Conservation (phyloP, 2,888 invertebrate species). For the Micoletzkya japonica region DNA sequence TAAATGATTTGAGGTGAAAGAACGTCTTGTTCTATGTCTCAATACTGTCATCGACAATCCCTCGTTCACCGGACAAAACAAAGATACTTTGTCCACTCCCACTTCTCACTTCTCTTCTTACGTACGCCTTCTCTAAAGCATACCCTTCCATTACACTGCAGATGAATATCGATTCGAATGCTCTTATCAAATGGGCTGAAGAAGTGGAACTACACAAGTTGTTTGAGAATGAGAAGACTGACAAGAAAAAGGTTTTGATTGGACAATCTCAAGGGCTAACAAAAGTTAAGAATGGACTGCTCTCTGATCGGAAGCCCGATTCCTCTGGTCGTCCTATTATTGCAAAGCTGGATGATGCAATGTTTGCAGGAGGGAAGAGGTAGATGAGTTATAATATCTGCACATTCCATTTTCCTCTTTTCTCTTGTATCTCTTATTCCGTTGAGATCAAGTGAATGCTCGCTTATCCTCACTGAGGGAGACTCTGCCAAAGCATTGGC, state of each 20-base stretch:
- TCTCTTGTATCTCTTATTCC: slow-evolving; percentile 46
- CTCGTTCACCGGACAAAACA: slow-evolving; percentile 68
- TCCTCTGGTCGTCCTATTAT: slow-evolving; percentile 69
- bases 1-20: slow-evolving; percentile 72
- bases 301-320: not conserved
- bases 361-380: slow-evolving; percentile 38
- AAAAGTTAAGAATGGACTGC: not conserved
- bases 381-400: not conserved
- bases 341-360: slow-evolving; percentile 48
- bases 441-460: slow-evolving; percentile 81
- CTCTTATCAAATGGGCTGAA: slow-evolving; percentile 36
- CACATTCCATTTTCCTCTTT: not conserved
- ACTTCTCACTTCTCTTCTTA: not conserved
- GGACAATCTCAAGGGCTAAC: too few species aligned
- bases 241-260: not conserved
- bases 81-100: not conserved
- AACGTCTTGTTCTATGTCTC: slow-evolving; percentile 92
- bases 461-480: slow-evolving; percentile 93
- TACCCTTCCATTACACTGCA: not conserved
- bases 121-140: not conserved
- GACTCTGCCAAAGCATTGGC: slow-evolving; percentile 97
- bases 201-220: slow-evolving; percentile 11
- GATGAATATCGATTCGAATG: slow-evolving; percentile 1
- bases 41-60: slow-evolving; percentile 98
- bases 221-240: not conserved